Evolutionary conservation across 2,888 invertebrate genomes (phyloP).

Genomic region (Ornithoptera alexandrae): DNA sequence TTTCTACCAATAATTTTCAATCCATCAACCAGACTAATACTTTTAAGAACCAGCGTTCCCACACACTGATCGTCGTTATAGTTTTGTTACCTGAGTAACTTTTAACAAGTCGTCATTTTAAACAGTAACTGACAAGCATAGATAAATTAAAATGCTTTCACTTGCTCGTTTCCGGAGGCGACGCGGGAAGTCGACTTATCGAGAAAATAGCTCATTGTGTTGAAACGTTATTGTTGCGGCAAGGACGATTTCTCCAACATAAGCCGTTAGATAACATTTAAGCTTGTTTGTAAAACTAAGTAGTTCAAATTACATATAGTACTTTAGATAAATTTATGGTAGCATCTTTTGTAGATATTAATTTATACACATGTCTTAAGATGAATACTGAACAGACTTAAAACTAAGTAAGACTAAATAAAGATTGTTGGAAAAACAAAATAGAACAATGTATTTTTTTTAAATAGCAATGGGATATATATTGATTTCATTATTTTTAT

Average conservation of each 20-base stretch:
- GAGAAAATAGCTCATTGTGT: constrained; percentile 64
- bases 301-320: neutral
- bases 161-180: constrained; percentile 59
- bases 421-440: no score
- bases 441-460: no score
- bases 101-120: constrained; percentile 28
- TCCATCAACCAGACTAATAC: no score
- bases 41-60: neutral
- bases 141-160: constrained; percentile 53
- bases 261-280: constrained; percentile 24
- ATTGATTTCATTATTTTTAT: no score
- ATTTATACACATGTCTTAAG: neutral
- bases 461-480: no score
- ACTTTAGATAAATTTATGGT: neutral
- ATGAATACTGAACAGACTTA: no score
- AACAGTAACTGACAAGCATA: constrained; percentile 26
- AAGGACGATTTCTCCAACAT: constrained; percentile 64
- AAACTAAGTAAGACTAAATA: no score
- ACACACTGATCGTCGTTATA: neutral
- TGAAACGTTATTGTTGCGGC: constrained; percentile 49
- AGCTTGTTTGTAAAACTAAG: constrained; percentile 6
- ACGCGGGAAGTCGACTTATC: constrained; percentile 58
- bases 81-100: constrained; percentile 4
- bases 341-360: neutral
- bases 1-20: no score